Percentiles rank a stretch among this genome's conserved stretches.
Conservation (phyloP, 2,888 invertebrate genomes). For the Crossocerus cetratus region DNA sequence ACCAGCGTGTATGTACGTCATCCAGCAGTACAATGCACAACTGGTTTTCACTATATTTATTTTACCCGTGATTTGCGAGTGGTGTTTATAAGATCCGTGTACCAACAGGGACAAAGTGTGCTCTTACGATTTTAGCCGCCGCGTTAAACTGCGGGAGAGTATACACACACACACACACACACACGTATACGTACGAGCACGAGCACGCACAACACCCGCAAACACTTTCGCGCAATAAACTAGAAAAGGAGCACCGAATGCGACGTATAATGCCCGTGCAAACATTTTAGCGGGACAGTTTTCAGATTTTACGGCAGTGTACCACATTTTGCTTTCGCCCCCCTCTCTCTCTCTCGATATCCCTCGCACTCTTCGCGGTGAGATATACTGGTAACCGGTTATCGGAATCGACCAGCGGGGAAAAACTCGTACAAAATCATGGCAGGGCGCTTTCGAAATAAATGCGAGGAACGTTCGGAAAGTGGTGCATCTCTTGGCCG, state of each 20-base stretch:
- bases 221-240: constrained; percentile 30
- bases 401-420: constrained; percentile 43
- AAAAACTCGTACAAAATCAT: constrained; percentile 40
- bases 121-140: not conserved
- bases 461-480: constrained; percentile 17
- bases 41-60: not conserved
- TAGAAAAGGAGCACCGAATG: constrained; percentile 6
- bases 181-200: constrained; percentile 6
- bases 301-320: constrained; percentile 43
- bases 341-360: too few relatives aligned
- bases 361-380: not conserved
- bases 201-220: not conserved
- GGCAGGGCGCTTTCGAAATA: constrained; percentile 18
- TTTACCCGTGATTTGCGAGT: not conserved
- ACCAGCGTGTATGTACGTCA: too few relatives aligned
- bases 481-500: not conserved
- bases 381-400: constrained; percentile 46
- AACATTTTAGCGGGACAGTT: constrained; percentile 49
- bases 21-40: too few relatives aligned
- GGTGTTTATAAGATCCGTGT: too few relatives aligned
- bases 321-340: constrained; percentile 15
- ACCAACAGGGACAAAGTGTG: not conserved
- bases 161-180: constrained; percentile 3
- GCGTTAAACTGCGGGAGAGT: not conserved
- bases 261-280: constrained; percentile 37